Percentiles rank a stretch among this genome's conserved stretches.
Conservation (phyloP, 2,888 invertebrate species). For the Cantharis rufa region DNA sequence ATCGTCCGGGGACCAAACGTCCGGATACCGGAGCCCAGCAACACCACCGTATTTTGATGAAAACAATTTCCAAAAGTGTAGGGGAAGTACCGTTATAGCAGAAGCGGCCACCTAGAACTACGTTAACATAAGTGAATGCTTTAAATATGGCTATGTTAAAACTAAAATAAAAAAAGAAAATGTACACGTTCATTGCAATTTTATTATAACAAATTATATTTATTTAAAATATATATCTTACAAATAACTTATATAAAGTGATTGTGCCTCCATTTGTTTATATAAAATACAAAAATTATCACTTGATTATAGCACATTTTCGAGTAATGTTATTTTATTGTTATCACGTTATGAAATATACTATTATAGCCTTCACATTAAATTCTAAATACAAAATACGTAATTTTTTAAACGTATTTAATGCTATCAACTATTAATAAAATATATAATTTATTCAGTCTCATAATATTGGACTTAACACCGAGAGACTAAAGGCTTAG, state of each 20-base stretch:
- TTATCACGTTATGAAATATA: not conserved
- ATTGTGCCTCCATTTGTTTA: not conserved
- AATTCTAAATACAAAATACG: not conserved
- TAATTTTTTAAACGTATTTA: not conserved
- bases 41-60: too few species aligned
- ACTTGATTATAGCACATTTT: not conserved
- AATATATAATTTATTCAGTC: slow-evolving; percentile 55
- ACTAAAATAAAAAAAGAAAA: not conserved
- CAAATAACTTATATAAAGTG: not conserved
- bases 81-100: too few species aligned
- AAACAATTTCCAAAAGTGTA: too few species aligned
- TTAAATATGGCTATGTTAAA: too few species aligned
- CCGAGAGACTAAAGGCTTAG: slow-evolving; percentile 41
- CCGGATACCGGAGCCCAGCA: too few species aligned
- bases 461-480: slow-evolving; percentile 51
- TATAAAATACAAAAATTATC: not conserved
- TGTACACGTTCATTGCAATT: not conserved
- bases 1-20: too few species aligned
- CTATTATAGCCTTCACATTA: not conserved
- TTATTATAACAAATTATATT: not conserved
- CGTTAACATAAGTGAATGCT: too few species aligned
- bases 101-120: too few species aligned
- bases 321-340: not conserved
- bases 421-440: slow-evolving; percentile 34
- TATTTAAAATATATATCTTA: not conserved